Percentiles rank a stretch among this genome's conserved stretches.
Conservation (phyloP, 1,140 invertebrate genomes). For the Leguminivora glycinivorella region DNA sequence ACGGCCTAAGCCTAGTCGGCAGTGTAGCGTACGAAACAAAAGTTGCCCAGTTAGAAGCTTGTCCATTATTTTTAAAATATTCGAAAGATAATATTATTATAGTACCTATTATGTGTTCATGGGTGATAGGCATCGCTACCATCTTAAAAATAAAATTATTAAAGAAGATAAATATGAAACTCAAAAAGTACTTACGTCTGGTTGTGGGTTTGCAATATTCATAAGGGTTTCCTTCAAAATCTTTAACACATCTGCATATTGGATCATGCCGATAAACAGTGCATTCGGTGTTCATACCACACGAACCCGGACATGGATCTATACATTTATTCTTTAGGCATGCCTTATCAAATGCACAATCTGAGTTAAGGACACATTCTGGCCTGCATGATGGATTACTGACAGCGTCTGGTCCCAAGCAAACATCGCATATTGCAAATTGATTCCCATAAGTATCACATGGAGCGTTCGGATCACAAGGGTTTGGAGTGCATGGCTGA, state of each 20-base stretch:
- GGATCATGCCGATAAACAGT: conserved; percentile 87
- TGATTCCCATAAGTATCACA: conserved; percentile 85
- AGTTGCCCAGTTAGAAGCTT: no score
- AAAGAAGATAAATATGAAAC: no score
- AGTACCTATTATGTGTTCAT: no score
- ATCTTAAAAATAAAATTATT: no score
- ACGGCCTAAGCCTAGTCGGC: no score
- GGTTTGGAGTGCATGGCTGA: conserved; percentile 86
- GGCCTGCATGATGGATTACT: conserved; percentile 86
- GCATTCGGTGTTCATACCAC: conserved; percentile 89
- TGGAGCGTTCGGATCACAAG: conserved; percentile 84
- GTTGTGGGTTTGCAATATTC: conserved; percentile 83
- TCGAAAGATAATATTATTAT: no score
- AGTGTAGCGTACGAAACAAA: no score
- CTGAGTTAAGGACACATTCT: conserved; percentile 87
- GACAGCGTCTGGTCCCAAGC: conserved; percentile 82
- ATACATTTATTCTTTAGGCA: conserved; percentile 87
- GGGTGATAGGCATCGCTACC: no score
- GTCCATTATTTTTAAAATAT: no score
- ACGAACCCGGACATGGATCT: conserved; percentile 90
- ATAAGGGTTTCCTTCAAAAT: conserved; percentile 90
- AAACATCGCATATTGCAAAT: conserved; percentile 89
- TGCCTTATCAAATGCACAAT: conserved; percentile 88
- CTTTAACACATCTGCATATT: conserved; percentile 86
- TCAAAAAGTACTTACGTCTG: conserved; percentile 53